Evolutionary conservation across 2,888 invertebrate genomes (phyloP).

Genomic region (Brachyptera putata): DNA sequence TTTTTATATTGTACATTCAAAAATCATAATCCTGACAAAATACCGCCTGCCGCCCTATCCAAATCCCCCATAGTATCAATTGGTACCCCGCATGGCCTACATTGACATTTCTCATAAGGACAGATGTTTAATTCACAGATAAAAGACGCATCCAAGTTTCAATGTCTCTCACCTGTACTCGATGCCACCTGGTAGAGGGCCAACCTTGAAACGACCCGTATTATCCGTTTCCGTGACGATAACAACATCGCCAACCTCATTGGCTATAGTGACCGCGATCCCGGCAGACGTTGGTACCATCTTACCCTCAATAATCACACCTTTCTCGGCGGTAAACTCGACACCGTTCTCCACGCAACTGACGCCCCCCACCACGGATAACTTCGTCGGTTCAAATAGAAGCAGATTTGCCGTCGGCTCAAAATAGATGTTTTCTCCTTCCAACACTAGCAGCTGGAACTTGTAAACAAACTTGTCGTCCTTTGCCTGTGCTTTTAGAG

Average conservation of each 20-base stretch:
- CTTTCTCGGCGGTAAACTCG: slow-evolving; percentile 60
- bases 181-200: slow-evolving; percentile 72
- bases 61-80: too few relatives aligned
- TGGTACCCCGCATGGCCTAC: too few relatives aligned
- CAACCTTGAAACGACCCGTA: slow-evolving; percentile 76
- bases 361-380: slow-evolving; percentile 58
- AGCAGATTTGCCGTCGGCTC: slow-evolving; percentile 66
- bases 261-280: slow-evolving; percentile 52
- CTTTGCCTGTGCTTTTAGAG: slow-evolving; percentile 39
- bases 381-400: slow-evolving; percentile 62
- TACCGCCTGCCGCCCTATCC: too few relatives aligned
- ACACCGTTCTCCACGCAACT: slow-evolving; percentile 65
- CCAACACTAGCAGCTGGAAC: slow-evolving; percentile 44
- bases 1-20: too few relatives aligned
- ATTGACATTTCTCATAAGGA: too few relatives aligned
- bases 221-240: slow-evolving; percentile 55
- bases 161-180: slow-evolving; percentile 54
- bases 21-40: too few relatives aligned
- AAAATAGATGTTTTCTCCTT: slow-evolving; percentile 56
- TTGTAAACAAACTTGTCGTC: slow-evolving; percentile 41
- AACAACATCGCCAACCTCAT: slow-evolving; percentile 42
- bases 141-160: too few relatives aligned
- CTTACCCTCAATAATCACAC: slow-evolving; percentile 61
- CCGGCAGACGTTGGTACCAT: slow-evolving; percentile 59
- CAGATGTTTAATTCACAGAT: too few relatives aligned